phyloP scores from a whole-genome alignment of 2,888 invertebrate species.

The Strigamia crassipes region DNA sequence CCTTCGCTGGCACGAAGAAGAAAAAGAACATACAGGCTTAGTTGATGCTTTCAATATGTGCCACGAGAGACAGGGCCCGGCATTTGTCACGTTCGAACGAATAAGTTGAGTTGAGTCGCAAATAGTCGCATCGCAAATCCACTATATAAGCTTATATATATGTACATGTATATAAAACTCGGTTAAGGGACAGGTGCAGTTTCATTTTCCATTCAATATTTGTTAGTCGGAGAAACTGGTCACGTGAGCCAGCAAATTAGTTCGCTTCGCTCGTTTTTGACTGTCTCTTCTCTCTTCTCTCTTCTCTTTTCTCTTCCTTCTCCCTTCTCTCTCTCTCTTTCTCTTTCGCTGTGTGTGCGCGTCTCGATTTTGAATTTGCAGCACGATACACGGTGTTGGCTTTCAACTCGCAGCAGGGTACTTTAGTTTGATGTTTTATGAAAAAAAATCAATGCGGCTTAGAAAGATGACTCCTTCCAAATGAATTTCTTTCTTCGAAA shows the following conservation, averaged over 20 bases:
- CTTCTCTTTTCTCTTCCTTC: no score
- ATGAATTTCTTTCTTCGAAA: conserved; percentile 3
- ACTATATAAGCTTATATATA: not conserved
- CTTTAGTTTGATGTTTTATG: not conserved
- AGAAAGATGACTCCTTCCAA: not conserved
- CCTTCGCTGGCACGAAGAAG: not conserved
- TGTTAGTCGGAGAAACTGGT: not conserved
- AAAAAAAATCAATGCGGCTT: not conserved
- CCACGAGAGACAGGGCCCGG: not conserved
- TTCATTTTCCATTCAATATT: conserved; percentile 9
- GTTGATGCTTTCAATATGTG: conserved; percentile 21
- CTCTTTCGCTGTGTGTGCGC: no score
- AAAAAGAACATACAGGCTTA: conserved; percentile 14
- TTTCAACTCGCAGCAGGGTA: no score
- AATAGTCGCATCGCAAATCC: not conserved
- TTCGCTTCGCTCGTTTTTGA: not conserved
- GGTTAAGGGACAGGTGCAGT: not conserved
- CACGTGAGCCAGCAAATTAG: not conserved
- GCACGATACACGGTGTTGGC: not conserved
- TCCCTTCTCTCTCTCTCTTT: no score
- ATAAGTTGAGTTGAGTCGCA: conserved; percentile 5
- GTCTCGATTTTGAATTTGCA: not conserved
- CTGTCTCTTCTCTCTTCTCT: no score
- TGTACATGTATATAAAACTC: not conserved
- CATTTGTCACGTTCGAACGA: conserved; percentile 30